A percentile compares a stretch with the other conserved stretches of the same genome.
Evolutionary conservation across 2,113 vertebrate genomes (phyloP).

Genomic region (Melanostigma gelatinosum): DNA sequence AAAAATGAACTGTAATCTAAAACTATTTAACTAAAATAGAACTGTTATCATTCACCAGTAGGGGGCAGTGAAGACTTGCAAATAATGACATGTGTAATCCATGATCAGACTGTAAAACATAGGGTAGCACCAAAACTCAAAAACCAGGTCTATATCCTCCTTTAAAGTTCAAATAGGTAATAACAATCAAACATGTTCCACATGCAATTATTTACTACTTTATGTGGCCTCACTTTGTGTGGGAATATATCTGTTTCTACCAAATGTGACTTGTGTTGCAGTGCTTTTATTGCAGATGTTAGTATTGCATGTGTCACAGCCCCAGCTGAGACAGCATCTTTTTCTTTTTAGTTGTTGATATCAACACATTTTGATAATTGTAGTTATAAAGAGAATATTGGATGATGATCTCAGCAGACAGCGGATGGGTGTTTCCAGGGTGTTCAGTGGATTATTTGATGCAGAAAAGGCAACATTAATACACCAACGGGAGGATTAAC

Average conservation of each 20-base stretch:
- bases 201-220: neutral
- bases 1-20: neutral
- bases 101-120: neutral
- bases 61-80: conserved; percentile 45
- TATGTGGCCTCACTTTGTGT: neutral
- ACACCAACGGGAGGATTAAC: conserved; percentile 60
- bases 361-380: conserved; percentile 17
- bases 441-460: conserved; percentile 46
- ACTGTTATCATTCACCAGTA: conserved; percentile 13
- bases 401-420: neutral
- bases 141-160: neutral
- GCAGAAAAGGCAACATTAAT: conserved; percentile 34
- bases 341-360: neutral
- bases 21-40: neutral
- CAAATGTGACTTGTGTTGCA: neutral
- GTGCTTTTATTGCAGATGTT: neutral
- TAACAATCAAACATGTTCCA: neutral
- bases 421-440: conserved; percentile 15
- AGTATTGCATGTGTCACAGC: neutral
- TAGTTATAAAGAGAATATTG: neutral
- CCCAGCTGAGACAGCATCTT: neutral
- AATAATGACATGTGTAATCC: neutral
- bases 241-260: neutral
- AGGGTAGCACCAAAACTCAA: neutral
- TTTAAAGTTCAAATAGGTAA: neutral